These are phyloP conservation scores for Tipula helvola DNA, from an alignment of 2,888 invertebrate species.

Conservation along the genomic window DNA sequence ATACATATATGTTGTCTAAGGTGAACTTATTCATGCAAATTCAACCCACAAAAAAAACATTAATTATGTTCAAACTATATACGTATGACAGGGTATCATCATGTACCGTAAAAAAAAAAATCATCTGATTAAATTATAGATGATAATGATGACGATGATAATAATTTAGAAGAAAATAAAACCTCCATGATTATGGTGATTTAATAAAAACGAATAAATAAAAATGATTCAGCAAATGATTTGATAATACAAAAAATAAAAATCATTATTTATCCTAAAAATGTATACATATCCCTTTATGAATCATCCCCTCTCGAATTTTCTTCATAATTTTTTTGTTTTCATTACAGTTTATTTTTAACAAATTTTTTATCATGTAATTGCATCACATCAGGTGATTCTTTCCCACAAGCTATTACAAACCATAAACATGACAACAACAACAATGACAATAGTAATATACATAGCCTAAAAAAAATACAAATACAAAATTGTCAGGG, in stretches of 20 bases:
- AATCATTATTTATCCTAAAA: background rate
- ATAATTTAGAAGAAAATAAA: background rate
- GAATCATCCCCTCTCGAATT: background rate
- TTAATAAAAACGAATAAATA: slow-evolving; percentile 4
- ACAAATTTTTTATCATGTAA: background rate
- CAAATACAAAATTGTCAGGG: background rate
- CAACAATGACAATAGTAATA: background rate
- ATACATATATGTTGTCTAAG: background rate
- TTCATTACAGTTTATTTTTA: background rate
- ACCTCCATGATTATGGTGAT: slow-evolving; percentile 4
- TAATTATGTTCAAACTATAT: background rate
- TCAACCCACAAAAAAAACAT: background rate
- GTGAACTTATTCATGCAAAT: background rate
- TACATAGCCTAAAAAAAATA: background rate
- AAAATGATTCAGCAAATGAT: slow-evolving; percentile 4
- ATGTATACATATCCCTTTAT: background rate
- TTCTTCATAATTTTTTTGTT: background rate
- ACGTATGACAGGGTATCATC: background rate
- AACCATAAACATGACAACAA: background rate
- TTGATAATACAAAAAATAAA: background rate
- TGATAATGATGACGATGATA: background rate
- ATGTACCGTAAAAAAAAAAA: background rate
- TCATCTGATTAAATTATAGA: background rate
- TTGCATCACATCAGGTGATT: slow-evolving; percentile 10
- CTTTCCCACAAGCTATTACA: background rate